phyloP scores from a whole-genome alignment of 2,888 invertebrate species.

The Tribolium freemani region DNA sequence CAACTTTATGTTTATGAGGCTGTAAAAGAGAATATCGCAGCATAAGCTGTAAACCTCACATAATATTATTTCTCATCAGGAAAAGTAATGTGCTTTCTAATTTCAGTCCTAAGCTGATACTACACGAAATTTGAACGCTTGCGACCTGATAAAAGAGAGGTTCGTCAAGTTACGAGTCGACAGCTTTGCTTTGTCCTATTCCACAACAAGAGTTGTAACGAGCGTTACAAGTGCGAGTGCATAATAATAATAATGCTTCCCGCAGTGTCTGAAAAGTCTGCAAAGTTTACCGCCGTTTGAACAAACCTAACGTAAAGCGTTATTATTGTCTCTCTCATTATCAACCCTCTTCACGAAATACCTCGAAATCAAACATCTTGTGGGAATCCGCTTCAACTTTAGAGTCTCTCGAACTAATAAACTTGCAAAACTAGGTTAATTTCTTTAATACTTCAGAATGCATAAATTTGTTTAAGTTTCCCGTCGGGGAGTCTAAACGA shows the following conservation, averaged over 20 bases:
- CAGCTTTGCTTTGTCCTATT: too few relatives aligned
- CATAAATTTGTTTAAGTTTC: conserved; percentile 12
- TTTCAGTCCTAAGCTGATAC: neutral
- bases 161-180: too few relatives aligned
- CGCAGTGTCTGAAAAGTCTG: too few relatives aligned
- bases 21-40: conserved; percentile 34
- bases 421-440: conserved; percentile 12
- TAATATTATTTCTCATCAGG: conserved; percentile 34
- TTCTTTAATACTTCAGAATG: conserved; percentile 15
- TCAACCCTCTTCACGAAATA: neutral
- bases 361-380: neutral
- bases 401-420: conserved; percentile 10
- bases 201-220: too few relatives aligned
- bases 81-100: conserved; percentile 35
- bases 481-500: conserved; percentile 2
- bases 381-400: neutral
- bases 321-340: conserved; percentile 9
- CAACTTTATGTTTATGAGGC: conserved; percentile 19
- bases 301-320: too few relatives aligned
- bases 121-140: neutral
- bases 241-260: too few relatives aligned
- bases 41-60: conserved; percentile 35
- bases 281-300: too few relatives aligned
- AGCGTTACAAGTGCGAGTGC: too few relatives aligned
- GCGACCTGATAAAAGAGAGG: neutral